Evolutionary conservation across 2,797 vertebrate genomes (phyloP), one percentile per base, ranked within the genome.

Genomic region (Myotis daubentonii): DNA sequence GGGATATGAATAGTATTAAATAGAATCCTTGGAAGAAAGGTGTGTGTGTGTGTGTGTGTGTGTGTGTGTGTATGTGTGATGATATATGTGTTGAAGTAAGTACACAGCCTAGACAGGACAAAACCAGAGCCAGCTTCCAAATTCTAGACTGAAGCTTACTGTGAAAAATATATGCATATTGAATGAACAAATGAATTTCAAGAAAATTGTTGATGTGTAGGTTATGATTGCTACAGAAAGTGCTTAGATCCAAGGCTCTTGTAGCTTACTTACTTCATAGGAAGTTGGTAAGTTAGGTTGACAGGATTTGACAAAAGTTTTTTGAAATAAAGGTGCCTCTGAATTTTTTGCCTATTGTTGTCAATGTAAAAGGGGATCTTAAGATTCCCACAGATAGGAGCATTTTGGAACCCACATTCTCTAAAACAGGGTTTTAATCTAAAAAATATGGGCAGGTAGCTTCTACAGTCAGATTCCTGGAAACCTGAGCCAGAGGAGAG

Each of bases 171-270:
- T 28, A n/a, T 72, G 15, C 28, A 83, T 86, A 95, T 22, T 87
- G 47, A 83, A 81, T 65, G 28, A 81, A 57, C 20, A 93, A 96
- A 41, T 53, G 11, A 4, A 83, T 83, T 89, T 95, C 44, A 71
- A 87, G 66, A 86, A 91, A 80, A 71, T 53, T 49, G 6, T 84
- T 87, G 20, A 47, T 80, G 5, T 70, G 13, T 60, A 41, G n/a
- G 10, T 60, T 88, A n/a, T 71, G 4, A 93, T 79, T 87, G 7
- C 33, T 80, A n/a, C 13, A 65, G 44, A 33, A 87, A 25, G 17
- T 60, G 20, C 20, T 87, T 87, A 65, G 44, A 1, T 74, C 5
- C 71, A 68, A 89, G 15, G 30, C 84, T 13, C 36, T 90, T 62
- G 33, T 20, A 74, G 23, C 8, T 91, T 70, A 82, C 82, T 25